Percentiles rank a stretch among this genome's conserved stretches.
Evolutionary conservation across 1,140 invertebrate species (phyloP).

Genomic region (Bombus fervidus): DNA sequence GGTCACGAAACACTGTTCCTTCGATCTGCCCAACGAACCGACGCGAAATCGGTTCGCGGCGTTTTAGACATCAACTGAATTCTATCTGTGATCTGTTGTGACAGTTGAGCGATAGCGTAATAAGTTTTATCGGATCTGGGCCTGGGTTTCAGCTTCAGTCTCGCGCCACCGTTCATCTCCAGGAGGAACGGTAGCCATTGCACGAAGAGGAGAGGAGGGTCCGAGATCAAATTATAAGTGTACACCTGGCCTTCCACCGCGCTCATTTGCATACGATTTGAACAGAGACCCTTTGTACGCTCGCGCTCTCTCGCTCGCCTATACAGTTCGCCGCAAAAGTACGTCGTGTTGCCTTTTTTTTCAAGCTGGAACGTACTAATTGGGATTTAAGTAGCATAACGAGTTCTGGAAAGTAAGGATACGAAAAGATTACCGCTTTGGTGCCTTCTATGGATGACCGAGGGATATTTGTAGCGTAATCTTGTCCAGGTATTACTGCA

Average conservation of each 20-base stretch:
- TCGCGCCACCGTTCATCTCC: constrained; percentile 43
- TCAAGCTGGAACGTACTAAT: background rate
- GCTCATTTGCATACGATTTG: constrained; percentile 75
- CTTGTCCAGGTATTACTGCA: background rate
- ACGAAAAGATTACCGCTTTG: background rate
- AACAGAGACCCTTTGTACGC: constrained; percentile 49
- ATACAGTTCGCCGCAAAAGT: constrained; percentile 38
- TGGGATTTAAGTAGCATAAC: constrained; percentile 16
- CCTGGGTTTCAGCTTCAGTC: constrained; percentile 20
- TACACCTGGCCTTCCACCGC: constrained; percentile 71
- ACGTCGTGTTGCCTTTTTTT: background rate
- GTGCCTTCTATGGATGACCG: background rate
- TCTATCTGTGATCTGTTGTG: constrained; percentile 71
- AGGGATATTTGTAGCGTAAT: background rate
- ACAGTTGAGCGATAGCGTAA: constrained; percentile 70
- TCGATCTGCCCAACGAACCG: constrained; percentile 33
- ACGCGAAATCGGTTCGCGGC: constrained; percentile 53
- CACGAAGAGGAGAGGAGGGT: background rate
- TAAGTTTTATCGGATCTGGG: constrained; percentile 65
- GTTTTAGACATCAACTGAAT: constrained; percentile 59
- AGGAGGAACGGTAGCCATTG: constrained; percentile 34
- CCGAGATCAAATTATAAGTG: constrained; percentile 70
- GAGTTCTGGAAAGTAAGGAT: background rate
- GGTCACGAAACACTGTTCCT: constrained; percentile 27
- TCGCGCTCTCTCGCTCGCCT: background rate